Base-by-base conservation (phyloP, 2,888 invertebrate species). In the Uloborus plumipes region DNA sequence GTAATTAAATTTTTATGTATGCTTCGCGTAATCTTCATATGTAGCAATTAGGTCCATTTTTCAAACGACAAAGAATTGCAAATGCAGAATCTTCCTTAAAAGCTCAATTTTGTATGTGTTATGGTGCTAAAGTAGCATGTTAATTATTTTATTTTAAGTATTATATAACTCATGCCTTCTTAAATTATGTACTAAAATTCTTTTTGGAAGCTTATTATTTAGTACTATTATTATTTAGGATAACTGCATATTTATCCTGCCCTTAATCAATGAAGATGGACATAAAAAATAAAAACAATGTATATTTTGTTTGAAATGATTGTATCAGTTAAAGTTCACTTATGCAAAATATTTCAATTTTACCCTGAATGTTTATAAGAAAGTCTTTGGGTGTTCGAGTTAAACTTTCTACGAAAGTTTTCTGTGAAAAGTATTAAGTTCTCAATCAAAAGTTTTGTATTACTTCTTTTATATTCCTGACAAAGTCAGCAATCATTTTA, bases 391-490 rank as follows among this genome's bases (percentile, higher is more conserved):
- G 58, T 80, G 73, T 74, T 65, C 80, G 74, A 18, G 55, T 69
- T 74, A 73, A 80, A 51, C 73, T 80, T 80, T 80, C 69, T 80
- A 80, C 67, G 73, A 74, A 74, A 67, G 80, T 80, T 80, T 79
- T 80, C 80, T 80, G 74, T 79, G 66, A 72, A 78, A 78, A 78
- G 39, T 66, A 26, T 72, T 70, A 16, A 64, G 67, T 79, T 66
- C 64, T 55, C 66, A 72, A 69, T 79, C 79, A 79, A 58, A 55
- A 39, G 49, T 79, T 79, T 79, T 72, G 59, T 72, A 59, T 65
- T 69, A 71, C 49, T 66, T 72, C 59, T 73, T 72, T 72, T 79
- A 72, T 79, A 72, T 72, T 72, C 65, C 72, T 72, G 50, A 71
- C 66, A 20, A 65, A 72, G 65, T 71, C 72, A 72, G 64, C 51